Evolutionary conservation across 2,888 invertebrate genomes (phyloP).

Genomic region (Athripsodes cinereus): DNA sequence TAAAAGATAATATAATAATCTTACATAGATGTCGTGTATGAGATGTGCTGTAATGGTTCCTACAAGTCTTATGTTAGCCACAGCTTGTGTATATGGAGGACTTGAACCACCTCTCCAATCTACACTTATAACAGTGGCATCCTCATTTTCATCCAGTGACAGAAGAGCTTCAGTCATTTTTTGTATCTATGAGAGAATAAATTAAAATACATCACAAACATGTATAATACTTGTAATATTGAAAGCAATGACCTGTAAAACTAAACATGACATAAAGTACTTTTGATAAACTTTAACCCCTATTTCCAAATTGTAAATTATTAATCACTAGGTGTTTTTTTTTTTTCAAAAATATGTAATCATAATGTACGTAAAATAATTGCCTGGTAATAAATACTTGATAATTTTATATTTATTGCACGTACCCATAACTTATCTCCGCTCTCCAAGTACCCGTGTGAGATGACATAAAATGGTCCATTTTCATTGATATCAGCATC

Average conservation of each 20-base stretch:
- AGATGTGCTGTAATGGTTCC: slow-evolving; percentile 79
- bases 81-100: slow-evolving; percentile 88
- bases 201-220: not conserved
- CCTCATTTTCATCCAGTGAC: slow-evolving; percentile 52
- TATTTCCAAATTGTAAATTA: too few relatives aligned
- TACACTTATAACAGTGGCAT: slow-evolving; percentile 69
- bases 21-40: slow-evolving; percentile 49
- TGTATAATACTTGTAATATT: not conserved
- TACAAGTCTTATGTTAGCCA: slow-evolving; percentile 82
- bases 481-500: slow-evolving; percentile 56
- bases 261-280: too few relatives aligned
- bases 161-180: slow-evolving; percentile 68
- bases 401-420: too few relatives aligned
- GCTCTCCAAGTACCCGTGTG: slow-evolving; percentile 84
- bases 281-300: not conserved
- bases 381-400: too few relatives aligned
- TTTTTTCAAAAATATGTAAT: too few relatives aligned
- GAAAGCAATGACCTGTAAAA: too few relatives aligned
- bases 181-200: slow-evolving; percentile 50
- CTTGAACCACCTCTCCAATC: slow-evolving; percentile 85
- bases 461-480: slow-evolving; percentile 66
- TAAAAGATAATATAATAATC: slow-evolving; percentile 29
- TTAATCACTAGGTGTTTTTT: too few relatives aligned
- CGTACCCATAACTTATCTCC: slow-evolving; percentile 75
- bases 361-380: too few relatives aligned